A percentile compares a stretch with the other conserved stretches of the same genome.
These are phyloP conservation scores for Haliclona indistincta DNA, from an alignment of 37 sponge, comb jelly and placozoan species.

Conservation along the genomic window DNA sequence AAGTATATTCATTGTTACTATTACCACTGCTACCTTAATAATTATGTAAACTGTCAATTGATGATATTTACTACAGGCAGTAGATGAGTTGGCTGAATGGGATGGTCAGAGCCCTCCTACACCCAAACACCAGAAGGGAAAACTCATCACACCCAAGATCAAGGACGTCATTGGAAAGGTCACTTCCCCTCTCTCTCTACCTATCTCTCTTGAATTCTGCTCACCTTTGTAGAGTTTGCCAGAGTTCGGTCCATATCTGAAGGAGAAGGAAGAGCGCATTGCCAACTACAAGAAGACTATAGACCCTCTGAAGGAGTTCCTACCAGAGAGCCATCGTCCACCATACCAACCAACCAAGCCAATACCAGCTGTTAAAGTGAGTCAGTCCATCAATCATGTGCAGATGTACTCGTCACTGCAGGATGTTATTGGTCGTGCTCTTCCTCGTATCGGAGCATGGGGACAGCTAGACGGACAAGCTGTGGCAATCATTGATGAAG, in stretches of 20 bases:
- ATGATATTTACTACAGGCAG: constrained; percentile 24
- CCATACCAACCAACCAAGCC: constrained; percentile 59
- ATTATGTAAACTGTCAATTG: no score
- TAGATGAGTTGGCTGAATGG: constrained; percentile 82
- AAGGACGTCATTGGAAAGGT: constrained; percentile 83
- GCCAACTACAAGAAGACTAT: constrained; percentile 54
- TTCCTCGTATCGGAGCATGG: constrained; percentile 81
- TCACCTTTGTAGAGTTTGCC: constrained; percentile 55
- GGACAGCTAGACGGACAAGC: constrained; percentile 85
- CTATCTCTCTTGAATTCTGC: background rate
- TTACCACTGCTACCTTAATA: no score
- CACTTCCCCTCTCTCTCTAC: background rate
- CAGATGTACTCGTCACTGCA: background rate
- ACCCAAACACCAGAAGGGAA: constrained; percentile 86
- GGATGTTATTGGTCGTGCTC: constrained; percentile 63
- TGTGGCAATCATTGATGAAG: constrained; percentile 96
- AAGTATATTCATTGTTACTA: background rate
- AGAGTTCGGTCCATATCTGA: constrained; percentile 80
- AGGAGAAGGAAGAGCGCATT: constrained; percentile 61
- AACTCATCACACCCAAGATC: constrained; percentile 74
- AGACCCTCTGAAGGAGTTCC: constrained; percentile 42
- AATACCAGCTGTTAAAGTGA: constrained; percentile 73
- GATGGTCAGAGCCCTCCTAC: constrained; percentile 91
- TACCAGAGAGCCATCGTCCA: constrained; percentile 63
- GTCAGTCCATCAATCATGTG: background rate